A percentile compares a stretch with the other conserved stretches of the same genome.
Conservation (phyloP, 53 echinoderm and acorn worm species). For the Zoroaster sp. region DNA sequence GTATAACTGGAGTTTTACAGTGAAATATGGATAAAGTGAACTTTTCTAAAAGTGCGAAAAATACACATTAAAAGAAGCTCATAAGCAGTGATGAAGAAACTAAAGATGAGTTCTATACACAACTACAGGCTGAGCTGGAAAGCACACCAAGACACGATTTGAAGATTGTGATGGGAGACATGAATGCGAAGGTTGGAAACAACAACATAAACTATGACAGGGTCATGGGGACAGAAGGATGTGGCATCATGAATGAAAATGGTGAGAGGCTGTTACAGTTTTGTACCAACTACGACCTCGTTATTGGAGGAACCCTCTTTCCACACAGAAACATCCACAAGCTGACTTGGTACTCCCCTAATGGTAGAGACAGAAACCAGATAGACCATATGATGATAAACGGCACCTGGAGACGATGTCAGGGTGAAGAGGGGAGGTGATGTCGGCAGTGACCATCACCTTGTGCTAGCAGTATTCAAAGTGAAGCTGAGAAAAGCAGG, state of each 20-base stretch:
- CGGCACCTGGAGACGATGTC: too few species aligned
- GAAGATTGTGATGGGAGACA: conserved; percentile 56
- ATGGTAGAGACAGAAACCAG: conserved; percentile 51
- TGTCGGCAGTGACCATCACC: conserved; percentile 55
- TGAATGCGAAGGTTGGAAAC: conserved; percentile 68
- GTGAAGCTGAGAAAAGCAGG: conserved; percentile 39
- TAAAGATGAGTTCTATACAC: conserved; percentile 60
- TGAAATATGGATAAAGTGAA: too few species aligned
- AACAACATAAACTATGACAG: conserved; percentile 49
- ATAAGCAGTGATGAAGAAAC: conserved; percentile 38
- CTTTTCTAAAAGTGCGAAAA: too few species aligned
- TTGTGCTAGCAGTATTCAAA: conserved; percentile 28
- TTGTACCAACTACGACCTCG: conserved; percentile 26
- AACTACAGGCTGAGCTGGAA: conserved; percentile 36
- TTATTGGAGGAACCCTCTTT: conserved; percentile 67
- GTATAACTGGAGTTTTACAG: too few species aligned
- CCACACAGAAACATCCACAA: conserved; percentile 54
- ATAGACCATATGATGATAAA: conserved; percentile 64
- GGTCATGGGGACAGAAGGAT: conserved; percentile 54
- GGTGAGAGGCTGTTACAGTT: conserved; percentile 54
- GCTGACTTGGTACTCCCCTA: conserved; percentile 41
- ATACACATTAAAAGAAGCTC: too few species aligned
- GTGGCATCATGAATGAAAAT: conserved; percentile 59
- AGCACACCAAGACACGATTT: conserved; percentile 49
- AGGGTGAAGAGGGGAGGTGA: too few species aligned